These are phyloP conservation scores for Meiosimyza platycephala DNA, from an alignment of 2,888 invertebrate species.

Conservation along the genomic window DNA sequence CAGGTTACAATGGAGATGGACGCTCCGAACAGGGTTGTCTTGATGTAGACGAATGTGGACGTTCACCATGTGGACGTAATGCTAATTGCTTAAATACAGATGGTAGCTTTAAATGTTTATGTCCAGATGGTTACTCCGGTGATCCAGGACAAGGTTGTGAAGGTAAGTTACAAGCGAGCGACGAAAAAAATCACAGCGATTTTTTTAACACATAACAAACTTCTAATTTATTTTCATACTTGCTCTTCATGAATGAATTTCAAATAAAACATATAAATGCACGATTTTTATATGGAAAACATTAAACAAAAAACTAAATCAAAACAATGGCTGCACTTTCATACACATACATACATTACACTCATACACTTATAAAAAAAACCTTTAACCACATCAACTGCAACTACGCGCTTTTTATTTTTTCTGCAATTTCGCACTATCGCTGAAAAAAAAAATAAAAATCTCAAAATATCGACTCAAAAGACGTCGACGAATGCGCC, in stretches of 20 bases:
- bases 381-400: constrained; percentile 24
- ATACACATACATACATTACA: constrained; percentile 5
- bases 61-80: constrained; percentile 81
- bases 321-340: constrained; percentile 6
- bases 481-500: constrained; percentile 80
- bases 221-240: constrained; percentile 26
- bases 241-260: not conserved
- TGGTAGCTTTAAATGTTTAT: constrained; percentile 83
- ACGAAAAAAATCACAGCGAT: not conserved
- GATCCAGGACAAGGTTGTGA: constrained; percentile 80
- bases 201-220: constrained; percentile 1
- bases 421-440: constrained; percentile 21
- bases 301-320: no score
- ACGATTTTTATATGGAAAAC: not conserved
- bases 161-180: constrained; percentile 70
- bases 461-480: constrained; percentile 22
- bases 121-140: constrained; percentile 85
- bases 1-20: constrained; percentile 85
- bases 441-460: constrained; percentile 31
- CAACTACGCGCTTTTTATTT: constrained; percentile 29
- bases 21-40: constrained; percentile 75
- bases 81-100: constrained; percentile 84
- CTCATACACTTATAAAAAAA: not conserved
- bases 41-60: constrained; percentile 81
- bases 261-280: constrained; percentile 15